phyloP scores from a whole-genome alignment of 23 tunicate genomes.

The Halocynthia roretzi region DNA sequence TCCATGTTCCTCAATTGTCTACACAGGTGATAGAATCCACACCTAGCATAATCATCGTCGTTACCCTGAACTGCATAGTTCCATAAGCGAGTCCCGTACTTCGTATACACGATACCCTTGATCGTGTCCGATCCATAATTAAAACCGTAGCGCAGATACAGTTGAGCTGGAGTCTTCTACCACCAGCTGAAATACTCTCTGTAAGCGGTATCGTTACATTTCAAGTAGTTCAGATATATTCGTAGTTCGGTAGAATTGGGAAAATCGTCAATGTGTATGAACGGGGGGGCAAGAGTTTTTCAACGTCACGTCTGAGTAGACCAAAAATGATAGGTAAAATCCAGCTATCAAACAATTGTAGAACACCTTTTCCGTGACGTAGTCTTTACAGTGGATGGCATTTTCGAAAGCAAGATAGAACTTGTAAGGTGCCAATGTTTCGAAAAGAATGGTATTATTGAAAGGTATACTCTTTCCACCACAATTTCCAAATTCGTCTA shows the following conservation, averaged over 20 bases:
- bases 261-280: slow-evolving; percentile 11
- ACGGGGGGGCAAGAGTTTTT: slow-evolving; percentile 4
- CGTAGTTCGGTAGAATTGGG: background rate
- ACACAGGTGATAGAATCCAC: slow-evolving; percentile 44
- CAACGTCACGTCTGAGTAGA: slow-evolving; percentile 5
- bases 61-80: slow-evolving; percentile 2
- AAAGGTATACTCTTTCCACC: background rate
- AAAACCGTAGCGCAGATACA: slow-evolving; percentile 7
- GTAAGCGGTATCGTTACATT: slow-evolving; percentile 5
- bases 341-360: slow-evolving; percentile 11
- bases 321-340: slow-evolving; percentile 14
- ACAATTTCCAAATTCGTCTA: slow-evolving; percentile 20
- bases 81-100: too few species aligned
- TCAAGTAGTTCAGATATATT: slow-evolving; percentile 4
- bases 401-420: slow-evolving; percentile 39
- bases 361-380: slow-evolving; percentile 13
- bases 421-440: slow-evolving; percentile 10
- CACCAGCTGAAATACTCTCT: slow-evolving; percentile 19
- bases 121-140: slow-evolving; percentile 19
- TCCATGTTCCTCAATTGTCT: slow-evolving; percentile 13
- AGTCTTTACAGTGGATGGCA: slow-evolving; percentile 17
- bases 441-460: background rate
- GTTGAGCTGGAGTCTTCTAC: slow-evolving; percentile 12
- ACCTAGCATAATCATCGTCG: slow-evolving; percentile 24
- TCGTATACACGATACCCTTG: too few species aligned